Evolutionary conservation across 2,797 vertebrate genomes (phyloP).

Genomic region (Dallia pectoralis): DNA sequence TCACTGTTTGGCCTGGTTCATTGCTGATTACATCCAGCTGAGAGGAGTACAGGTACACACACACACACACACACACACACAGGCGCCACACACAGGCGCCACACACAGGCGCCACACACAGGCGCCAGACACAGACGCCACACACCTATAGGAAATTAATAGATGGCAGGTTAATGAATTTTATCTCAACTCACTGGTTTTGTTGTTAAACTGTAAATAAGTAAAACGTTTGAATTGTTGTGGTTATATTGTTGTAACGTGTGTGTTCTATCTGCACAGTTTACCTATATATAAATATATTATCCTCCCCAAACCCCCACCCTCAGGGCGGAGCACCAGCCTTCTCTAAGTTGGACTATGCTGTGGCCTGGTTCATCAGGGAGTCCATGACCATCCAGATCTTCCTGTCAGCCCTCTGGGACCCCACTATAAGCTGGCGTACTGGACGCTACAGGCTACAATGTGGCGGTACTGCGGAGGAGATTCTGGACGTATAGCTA

Average conservation of each 20-base stretch:
- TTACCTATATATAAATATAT: no score
- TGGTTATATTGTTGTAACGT: no score
- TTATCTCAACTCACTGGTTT: no score
- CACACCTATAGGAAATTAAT: no score
- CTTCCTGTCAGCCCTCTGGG: conserved; percentile 95
- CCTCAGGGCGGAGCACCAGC: conserved; percentile 83
- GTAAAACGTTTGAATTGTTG: no score
- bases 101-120: no score
- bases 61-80: background rate
- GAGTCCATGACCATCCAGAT: conserved; percentile 98
- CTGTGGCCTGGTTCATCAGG: conserved; percentile 97
- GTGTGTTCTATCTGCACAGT: no score
- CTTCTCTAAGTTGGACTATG: conserved; percentile 97
- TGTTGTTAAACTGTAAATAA: no score
- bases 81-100: no score
- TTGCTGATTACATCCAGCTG: conserved; percentile 94
- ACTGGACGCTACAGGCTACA: conserved; percentile 93
- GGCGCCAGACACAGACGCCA: no score
- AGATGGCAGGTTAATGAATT: no score
- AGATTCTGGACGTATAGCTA: conserved; percentile 91
- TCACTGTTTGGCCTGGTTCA: conserved; percentile 97
- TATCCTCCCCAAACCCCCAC: no score
- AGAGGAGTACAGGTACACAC: conserved; percentile 87
- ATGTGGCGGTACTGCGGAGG: conserved; percentile 95
- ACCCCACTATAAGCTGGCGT: conserved; percentile 97